Evolutionary conservation across 2,797 vertebrate genomes (phyloP).

Genomic region (Coranthus polyacanthus): DNA sequence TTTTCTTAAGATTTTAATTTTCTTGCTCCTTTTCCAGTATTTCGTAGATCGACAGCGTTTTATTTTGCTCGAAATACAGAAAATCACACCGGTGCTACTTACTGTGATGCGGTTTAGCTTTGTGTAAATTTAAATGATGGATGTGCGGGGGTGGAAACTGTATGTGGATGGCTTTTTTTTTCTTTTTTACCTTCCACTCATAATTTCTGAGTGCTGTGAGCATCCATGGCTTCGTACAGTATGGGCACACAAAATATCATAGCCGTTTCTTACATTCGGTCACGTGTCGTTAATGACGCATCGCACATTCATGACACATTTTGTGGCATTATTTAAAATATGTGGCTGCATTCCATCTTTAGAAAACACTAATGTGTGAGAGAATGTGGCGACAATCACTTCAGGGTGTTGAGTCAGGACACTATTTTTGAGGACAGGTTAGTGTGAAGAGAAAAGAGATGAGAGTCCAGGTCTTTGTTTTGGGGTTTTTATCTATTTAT

Average conservation of each 20-base stretch:
- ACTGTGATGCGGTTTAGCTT: conserved; percentile 41
- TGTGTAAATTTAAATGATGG: conserved; percentile 64
- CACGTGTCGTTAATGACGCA: conserved; percentile 23
- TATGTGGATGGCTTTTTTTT: conserved; percentile 69
- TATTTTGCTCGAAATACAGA: conserved; percentile 29
- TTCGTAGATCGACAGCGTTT: conserved; percentile 26
- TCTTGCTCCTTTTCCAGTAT: background rate
- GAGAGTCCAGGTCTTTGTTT: no score
- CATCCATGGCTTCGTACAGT: conserved; percentile 42
- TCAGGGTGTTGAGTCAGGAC: background rate
- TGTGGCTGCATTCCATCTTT: background rate
- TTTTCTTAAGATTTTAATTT: conserved; percentile 16
- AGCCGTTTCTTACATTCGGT: conserved; percentile 25
- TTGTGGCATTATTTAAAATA: conserved; percentile 14
- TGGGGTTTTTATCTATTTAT: no score
- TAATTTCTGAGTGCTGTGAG: conserved; percentile 54
- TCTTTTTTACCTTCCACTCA: conserved; percentile 61
- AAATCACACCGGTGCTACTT: conserved; percentile 35
- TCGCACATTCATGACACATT: conserved; percentile 7
- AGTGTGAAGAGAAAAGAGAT: background rate
- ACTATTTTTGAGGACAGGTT: no score
- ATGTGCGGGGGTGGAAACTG: conserved; percentile 56
- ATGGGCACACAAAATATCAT: conserved; percentile 22
- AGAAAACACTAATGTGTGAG: conserved; percentile 10
- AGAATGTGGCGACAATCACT: background rate